Conservation (phyloP, 2,113 vertebrate species). For the Macroglossus sobrinus region DNA sequence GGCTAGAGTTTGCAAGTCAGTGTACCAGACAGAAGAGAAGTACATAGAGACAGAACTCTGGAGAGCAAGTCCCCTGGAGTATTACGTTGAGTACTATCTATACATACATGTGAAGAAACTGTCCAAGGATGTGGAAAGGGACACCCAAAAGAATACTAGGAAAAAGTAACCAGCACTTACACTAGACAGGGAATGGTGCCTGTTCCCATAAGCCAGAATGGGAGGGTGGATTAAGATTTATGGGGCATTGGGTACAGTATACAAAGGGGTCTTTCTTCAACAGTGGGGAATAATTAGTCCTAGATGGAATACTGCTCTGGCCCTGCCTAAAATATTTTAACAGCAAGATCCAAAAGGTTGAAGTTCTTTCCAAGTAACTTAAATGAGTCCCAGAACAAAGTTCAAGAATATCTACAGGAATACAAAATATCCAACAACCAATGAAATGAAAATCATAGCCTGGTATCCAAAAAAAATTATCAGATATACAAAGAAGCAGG, state of each 20-base stretch:
- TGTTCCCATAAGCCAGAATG: not conserved
- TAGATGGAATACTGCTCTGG: not conserved
- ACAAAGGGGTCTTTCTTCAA: not conserved
- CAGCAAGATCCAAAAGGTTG: not conserved
- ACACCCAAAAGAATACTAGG: not conserved
- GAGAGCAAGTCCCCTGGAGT: not conserved
- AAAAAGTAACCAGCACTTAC: not conserved
- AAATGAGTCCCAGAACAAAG: not conserved
- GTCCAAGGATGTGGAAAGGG: not conserved
- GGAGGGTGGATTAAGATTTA: not conserved
- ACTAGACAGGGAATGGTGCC: not conserved
- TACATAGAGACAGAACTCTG: not conserved
- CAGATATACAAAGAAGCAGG: not conserved
- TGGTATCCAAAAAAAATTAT: not conserved
- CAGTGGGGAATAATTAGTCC: not conserved
- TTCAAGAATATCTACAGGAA: not conserved
- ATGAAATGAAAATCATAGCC: not conserved
- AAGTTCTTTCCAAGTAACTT: conserved; percentile 1
- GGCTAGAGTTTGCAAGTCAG: not conserved
- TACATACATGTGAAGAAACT: not conserved
- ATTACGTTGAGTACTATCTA: not conserved
- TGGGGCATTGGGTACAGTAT: not conserved
- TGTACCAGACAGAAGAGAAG: not conserved
- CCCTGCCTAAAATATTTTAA: not conserved
- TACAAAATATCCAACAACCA: not conserved